Evolutionary conservation across 2,888 invertebrate species (phyloP).

Genomic region (Eupsilia transversa): DNA sequence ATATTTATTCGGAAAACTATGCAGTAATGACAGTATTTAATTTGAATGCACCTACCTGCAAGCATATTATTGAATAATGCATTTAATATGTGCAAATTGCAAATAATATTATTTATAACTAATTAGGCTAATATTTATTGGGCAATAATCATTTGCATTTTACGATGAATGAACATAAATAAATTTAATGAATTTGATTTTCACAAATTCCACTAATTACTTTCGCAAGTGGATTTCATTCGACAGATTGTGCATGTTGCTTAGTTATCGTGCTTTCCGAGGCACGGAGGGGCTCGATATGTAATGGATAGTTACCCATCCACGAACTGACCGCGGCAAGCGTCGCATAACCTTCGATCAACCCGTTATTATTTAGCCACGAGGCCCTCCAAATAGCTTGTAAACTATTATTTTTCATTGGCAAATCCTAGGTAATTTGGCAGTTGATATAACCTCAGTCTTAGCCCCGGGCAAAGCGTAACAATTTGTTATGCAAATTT

Average conservation of each 20-base stretch:
- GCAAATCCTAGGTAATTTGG: conserved; percentile 35
- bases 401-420: conserved; percentile 30
- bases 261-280: neutral
- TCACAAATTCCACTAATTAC: neutral
- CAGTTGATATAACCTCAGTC: conserved; percentile 35
- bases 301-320: neutral
- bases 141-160: neutral
- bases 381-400: neutral
- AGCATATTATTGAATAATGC: conserved; percentile 1
- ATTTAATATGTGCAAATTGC: neutral
- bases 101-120: neutral
- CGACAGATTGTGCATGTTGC: neutral
- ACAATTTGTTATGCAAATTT: conserved; percentile 44
- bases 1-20: neutral
- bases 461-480: neutral
- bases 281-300: neutral
- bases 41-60: too few relatives aligned
- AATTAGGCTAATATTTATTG: neutral
- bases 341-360: neutral
- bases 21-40: neutral
- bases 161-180: neutral
- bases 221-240: neutral
- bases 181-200: neutral
- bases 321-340: neutral
- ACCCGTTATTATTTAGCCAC: neutral